phyloP scores from a whole-genome alignment of 2,888 invertebrate species.

The Urechis unicinctus region DNA sequence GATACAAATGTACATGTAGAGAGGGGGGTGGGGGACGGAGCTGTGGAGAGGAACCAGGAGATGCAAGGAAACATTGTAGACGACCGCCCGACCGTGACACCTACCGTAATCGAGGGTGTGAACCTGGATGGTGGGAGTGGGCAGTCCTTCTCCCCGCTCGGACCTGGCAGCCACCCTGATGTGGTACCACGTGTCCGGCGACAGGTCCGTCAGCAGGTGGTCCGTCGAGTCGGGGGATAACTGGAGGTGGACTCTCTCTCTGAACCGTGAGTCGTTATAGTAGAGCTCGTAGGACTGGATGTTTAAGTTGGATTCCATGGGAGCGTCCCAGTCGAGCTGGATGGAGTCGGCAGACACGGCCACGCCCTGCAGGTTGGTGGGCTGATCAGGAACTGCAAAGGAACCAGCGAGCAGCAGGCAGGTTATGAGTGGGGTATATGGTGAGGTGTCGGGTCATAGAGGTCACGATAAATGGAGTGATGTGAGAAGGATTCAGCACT shows the following conservation, averaged over 20 bases:
- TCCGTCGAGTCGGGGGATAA: slow-evolving; percentile 29
- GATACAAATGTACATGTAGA: background rate
- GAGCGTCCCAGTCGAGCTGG: slow-evolving; percentile 85
- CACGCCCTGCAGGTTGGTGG: slow-evolving; percentile 24
- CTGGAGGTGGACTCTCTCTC: slow-evolving; percentile 35
- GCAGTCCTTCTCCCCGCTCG: slow-evolving; percentile 75
- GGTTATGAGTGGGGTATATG: slow-evolving; percentile 81
- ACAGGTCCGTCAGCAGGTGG: slow-evolving; percentile 81
- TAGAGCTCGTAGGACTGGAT: slow-evolving; percentile 93
- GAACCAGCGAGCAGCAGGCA: slow-evolving; percentile 50
- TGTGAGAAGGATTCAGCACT: too few relatives aligned
- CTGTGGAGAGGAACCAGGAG: background rate
- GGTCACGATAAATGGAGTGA: too few relatives aligned
- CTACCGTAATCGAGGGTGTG: slow-evolving; percentile 94
- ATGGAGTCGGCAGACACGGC: slow-evolving; percentile 71
- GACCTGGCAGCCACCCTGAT: slow-evolving; percentile 94
- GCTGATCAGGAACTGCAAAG: slow-evolving; percentile 22
- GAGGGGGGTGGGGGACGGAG: background rate
- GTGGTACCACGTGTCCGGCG: slow-evolving; percentile 93
- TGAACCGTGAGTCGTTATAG: slow-evolving; percentile 64
- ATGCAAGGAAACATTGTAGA: too few relatives aligned
- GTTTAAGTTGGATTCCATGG: slow-evolving; percentile 73
- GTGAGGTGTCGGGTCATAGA: too few relatives aligned
- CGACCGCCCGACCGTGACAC: background rate
- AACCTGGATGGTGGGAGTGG: slow-evolving; percentile 87